Base-by-base conservation (phyloP, 2,113 vertebrate species). In the Crotalus viridis region DNA sequence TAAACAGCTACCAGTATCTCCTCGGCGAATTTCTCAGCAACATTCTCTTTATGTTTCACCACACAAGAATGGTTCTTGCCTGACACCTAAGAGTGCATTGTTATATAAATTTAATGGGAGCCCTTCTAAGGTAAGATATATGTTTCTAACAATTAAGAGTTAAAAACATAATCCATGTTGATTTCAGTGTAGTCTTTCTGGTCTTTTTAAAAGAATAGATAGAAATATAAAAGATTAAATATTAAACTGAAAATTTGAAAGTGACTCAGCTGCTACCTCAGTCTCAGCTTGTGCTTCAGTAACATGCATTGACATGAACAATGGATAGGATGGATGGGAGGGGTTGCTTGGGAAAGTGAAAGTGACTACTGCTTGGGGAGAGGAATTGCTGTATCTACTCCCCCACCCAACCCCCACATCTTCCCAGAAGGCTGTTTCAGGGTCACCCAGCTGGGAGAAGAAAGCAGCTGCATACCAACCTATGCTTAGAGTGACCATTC, bases 21-120 rank as follows among this genome's bases (percentile, higher is more conserved):
- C 99, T 0, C 98, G 99, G 0, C 98, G 99, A 0, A 96, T 99
- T 93, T 99, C 99, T 0, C 99, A 99, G 89, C 97, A 98, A 94
- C 99, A 99, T 88, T 98, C 98, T 0, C 94, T 99, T 28, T 99
- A 99, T 1, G 97, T 99, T 9, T 99, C 99, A 0, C 99, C 99
- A 0, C 99, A 99, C 96, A 99, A 99, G 97, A 98, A 98, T 1
- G 95, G 97, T 0, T 89, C 97, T 81, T 97, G 98, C 94, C 95
- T 98, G 91, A 98, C 98, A 0, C 98, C 98, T 0, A 98, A 95
- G 46, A 97, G 98, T 2, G 96, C 98, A 0, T 98, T 98, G 93
- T 97, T 99, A 1, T 99, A 99, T 96, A 98, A 96, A 91, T 99
- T 99, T 94, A 99, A 96, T 46, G 98, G 98, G 95, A 99, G 99